phyloP scores from a whole-genome alignment of 1,140 invertebrate genomes.

The Meloidogyne floridensis region DNA sequence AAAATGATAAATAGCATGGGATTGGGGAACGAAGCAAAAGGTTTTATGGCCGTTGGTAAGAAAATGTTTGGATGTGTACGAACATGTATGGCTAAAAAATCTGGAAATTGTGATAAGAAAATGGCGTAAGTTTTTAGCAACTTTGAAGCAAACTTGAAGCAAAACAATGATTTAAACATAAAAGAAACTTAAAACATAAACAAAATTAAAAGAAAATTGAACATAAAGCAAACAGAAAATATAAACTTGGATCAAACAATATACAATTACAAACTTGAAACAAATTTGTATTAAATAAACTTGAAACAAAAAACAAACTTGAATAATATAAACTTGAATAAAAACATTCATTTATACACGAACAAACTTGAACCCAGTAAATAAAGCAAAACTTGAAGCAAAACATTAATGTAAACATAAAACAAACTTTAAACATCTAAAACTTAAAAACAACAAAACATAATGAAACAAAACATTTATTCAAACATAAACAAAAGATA shows the following conservation, averaged over 20 bases:
- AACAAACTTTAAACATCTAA: conserved; percentile 35
- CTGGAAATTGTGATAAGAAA: conserved; percentile 52
- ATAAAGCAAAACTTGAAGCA: no score
- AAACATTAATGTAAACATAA: neutral
- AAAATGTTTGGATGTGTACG: conserved; percentile 44
- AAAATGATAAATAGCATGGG: conserved; percentile 37
- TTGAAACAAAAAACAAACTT: no score
- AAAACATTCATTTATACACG: no score
- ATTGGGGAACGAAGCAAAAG: conserved; percentile 41
- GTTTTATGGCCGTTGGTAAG: conserved; percentile 44
- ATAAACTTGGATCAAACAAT: no score
- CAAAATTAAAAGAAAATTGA: no score
- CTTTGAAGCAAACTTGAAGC: neutral
- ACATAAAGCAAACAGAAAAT: no score
- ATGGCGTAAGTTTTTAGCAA: conserved; percentile 34
- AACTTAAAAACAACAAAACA: no score
- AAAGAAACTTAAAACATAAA: neutral
- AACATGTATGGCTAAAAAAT: conserved; percentile 43
- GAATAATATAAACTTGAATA: no score
- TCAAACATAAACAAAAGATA: neutral
- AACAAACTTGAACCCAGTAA: no score
- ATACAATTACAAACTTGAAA: no score
- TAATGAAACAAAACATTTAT: no score
- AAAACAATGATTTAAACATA: neutral
- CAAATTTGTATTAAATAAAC: no score